Evolutionary conservation across 2,888 invertebrate species (phyloP).

Genomic region (Chrysolina oricalcia): DNA sequence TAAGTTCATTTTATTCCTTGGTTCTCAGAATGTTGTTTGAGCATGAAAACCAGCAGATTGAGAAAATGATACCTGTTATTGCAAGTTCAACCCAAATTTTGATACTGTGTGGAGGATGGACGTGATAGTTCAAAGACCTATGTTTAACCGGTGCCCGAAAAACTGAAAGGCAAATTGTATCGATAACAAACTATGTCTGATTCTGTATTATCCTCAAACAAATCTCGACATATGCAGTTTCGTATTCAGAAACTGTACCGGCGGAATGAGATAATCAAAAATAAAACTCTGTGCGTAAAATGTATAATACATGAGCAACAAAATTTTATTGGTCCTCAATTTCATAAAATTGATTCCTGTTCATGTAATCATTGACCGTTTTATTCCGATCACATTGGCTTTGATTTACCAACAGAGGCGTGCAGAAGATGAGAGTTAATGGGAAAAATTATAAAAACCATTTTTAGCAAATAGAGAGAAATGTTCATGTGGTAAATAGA

Average conservation of each 20-base stretch:
- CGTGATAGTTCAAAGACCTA: too few species aligned
- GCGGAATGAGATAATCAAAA: conserved; percentile 1
- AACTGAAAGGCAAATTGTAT: too few species aligned
- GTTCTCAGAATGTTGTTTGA: too few species aligned
- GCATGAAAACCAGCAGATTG: too few species aligned
- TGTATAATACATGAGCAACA: conserved; percentile 3
- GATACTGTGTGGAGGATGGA: too few species aligned
- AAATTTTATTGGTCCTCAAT: neutral
- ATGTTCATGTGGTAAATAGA: too few species aligned
- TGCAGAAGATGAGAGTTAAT: neutral
- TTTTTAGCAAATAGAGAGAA: neutral
- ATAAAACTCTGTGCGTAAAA: conserved; percentile 6
- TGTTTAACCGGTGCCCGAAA: too few species aligned
- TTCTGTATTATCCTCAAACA: neutral
- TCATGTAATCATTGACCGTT: conserved; percentile 9
- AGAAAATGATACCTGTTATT: too few species aligned
- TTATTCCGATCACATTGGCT: conserved; percentile 3
- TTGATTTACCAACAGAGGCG: neutral
- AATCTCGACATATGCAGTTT: neutral
- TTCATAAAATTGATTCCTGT: neutral
- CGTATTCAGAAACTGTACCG: neutral
- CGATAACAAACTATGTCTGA: neutral
- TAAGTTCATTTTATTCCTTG: too few species aligned
- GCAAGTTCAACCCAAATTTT: too few species aligned
- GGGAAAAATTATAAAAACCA: neutral